Evolutionary conservation across 37 sponge, comb jelly and placozoan species (phyloP).

Genomic region (Axinella damicornis): DNA sequence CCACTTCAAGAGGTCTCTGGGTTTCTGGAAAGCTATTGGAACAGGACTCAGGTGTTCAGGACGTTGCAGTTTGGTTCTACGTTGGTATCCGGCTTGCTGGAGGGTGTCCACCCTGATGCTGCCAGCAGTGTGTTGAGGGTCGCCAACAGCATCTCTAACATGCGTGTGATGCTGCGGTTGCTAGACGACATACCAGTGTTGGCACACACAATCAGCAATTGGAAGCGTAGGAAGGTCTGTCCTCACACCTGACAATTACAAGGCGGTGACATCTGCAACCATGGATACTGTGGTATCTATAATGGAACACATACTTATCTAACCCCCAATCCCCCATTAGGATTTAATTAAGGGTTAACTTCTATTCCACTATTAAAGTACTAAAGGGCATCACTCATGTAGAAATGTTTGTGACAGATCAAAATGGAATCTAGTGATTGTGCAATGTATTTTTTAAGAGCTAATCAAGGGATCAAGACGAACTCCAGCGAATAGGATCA

Average conservation of each 20-base stretch:
- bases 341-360: too few species aligned
- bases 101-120: background rate
- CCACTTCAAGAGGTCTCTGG: constrained; percentile 4
- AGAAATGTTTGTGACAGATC: too few species aligned
- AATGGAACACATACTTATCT: too few species aligned
- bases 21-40: constrained; percentile 74
- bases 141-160: constrained; percentile 20
- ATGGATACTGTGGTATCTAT: too few species aligned
- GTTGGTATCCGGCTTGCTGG: constrained; percentile 26
- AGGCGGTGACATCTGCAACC: too few species aligned
- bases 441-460: too few species aligned
- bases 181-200: constrained; percentile 56
- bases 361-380: too few species aligned
- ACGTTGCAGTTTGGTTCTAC: constrained; percentile 44
- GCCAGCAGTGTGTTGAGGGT: constrained; percentile 1
- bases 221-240: background rate
- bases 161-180: constrained; percentile 51
- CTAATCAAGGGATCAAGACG: too few species aligned
- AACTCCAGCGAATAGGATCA: too few species aligned
- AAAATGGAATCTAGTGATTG: too few species aligned
- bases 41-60: constrained; percentile 47
- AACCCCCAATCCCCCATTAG: background rate
- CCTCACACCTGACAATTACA: too few species aligned
- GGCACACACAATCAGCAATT: background rate
- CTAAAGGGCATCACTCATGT: too few species aligned